Base-by-base conservation (phyloP, 2,888 invertebrate genomes). In the Chrysolina oricalcia region DNA sequence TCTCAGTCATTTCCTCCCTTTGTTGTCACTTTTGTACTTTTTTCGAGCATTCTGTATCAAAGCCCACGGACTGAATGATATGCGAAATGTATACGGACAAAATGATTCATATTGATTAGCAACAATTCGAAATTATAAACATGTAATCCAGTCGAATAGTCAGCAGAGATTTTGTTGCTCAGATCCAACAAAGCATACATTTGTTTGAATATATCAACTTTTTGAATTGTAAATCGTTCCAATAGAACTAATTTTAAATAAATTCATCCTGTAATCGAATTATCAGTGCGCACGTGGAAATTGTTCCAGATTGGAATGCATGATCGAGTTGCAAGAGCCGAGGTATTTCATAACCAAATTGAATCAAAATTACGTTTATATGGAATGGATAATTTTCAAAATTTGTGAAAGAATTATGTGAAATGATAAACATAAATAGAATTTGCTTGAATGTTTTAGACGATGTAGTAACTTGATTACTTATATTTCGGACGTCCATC, bases 171-270 rank as follows among this genome's bases (percentile, higher is more conserved):
- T 59, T 64, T 67, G 73, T 68, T 50, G 69, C 69, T 72, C 59
- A 40, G 43, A 72, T 63, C 69, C 63, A 75, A 63, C 72, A 68
- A 76, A 73, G 69, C 75, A 73, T 71, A 72, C 74, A 76, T 78
- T 74, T 73, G 76, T 73, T 76, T 70, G 76, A 73, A 73, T 78
- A 63, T 77, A 77, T 74, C 65, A 65, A 65, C 56, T 21, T 53
- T 74, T 74, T 67, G 56, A 71, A 62, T n/a, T 40, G 62, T 21
- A 19, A 68, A 71, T 74, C 71, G 66, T 74, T 79, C 74, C 56
- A 67, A 75, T 65, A 71, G 70, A 75, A 77, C 75, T 79, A 75
- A 79, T 79, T 77, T 75, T 72, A 66, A 74, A 77, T 73, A 73
- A 77, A 77, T 77, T 72, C 73, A 73, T 74, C 53, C 71, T 70